Evolutionary conservation across 2,888 invertebrate species (phyloP).

Genomic region (Lathronympha strigana): DNA sequence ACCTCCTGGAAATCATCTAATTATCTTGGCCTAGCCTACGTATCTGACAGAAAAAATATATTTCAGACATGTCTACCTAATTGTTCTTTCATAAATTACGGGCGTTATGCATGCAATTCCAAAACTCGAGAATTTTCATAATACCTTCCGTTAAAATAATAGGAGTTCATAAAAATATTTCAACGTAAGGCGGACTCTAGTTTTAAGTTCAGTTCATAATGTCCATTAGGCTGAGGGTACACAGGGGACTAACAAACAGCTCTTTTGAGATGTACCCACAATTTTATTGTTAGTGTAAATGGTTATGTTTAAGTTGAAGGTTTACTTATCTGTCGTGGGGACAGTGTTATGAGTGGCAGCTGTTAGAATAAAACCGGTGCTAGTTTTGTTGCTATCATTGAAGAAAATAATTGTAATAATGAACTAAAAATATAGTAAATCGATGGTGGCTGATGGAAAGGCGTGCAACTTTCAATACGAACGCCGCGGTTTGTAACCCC

Average conservation of each 20-base stretch:
- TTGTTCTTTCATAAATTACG: neutral
- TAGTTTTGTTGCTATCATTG: no score
- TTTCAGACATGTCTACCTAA: neutral
- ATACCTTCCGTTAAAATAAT: slow-evolving; percentile 16
- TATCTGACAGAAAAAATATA: no score
- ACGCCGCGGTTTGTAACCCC: no score
- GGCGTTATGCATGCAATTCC: neutral
- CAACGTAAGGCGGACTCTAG: slow-evolving; percentile 23
- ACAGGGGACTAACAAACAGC: slow-evolving; percentile 23
- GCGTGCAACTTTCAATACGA: no score
- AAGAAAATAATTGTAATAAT: no score
- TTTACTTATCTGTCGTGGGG: no score
- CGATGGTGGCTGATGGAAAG: no score
- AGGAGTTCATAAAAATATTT: slow-evolving; percentile 39
- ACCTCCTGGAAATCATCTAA: no score
- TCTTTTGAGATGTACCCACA: neutral
- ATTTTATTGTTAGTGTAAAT: neutral
- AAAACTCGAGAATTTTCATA: slow-evolving; percentile 1
- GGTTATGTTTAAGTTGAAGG: neutral
- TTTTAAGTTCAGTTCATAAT: slow-evolving; percentile 37
- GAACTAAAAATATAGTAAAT: no score
- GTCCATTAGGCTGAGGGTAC: slow-evolving; percentile 32
- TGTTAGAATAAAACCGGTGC: no score
- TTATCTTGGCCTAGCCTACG: no score
- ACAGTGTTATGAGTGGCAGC: no score